Evolutionary conservation across 23 tunicate species (phyloP), one percentile per base, ranked within the genome.

Genomic region (Ciona savignyi): DNA sequence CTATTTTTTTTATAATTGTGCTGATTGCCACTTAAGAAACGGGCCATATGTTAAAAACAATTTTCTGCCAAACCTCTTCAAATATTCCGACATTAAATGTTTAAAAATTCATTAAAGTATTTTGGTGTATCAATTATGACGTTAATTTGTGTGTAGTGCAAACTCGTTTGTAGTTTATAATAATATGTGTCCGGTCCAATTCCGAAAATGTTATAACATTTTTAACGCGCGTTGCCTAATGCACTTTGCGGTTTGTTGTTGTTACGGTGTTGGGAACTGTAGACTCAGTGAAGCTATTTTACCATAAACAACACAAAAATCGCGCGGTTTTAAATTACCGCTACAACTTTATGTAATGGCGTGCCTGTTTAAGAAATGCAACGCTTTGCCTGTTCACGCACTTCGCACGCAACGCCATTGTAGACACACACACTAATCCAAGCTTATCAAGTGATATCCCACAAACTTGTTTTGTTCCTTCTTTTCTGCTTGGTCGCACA

Each of bases 391-490:
- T n/a, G n/a, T n/a, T n/a, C n/a, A n/a, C n/a, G n/a, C 15, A 42
- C 56, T 42, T 42, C 56, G 56, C 56, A 42, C 56, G 56, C 56
- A 42, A 42, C 56, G 56, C 56, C 15, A 42, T 42, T 42, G 56
- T 42, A n/a, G 56, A 42, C 56, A 15, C 15, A 42, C n/a, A n/a
- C n/a, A 42, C 56, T 42, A 42, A 42, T 42, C 56, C 56, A 42
- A n/a, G n/a, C 56, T 42, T 42, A 15, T 15, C 56, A 42, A 9
- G 56, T 42, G 56, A 42, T 15, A 42, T 15, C 56, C 9, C 56
- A n/a, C n/a, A n/a, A n/a, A n/a, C n/a, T n/a, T n/a, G n/a, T n/a
- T n/a, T n/a, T n/a, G n/a, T n/a, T n/a, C n/a, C n/a, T 15, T 42
- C 15, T 6, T 42, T 42, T 42, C 9, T 15, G 56, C 56, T 42